Conservation (phyloP, 2,797 vertebrate species). For the Coreius guichenoti region DNA sequence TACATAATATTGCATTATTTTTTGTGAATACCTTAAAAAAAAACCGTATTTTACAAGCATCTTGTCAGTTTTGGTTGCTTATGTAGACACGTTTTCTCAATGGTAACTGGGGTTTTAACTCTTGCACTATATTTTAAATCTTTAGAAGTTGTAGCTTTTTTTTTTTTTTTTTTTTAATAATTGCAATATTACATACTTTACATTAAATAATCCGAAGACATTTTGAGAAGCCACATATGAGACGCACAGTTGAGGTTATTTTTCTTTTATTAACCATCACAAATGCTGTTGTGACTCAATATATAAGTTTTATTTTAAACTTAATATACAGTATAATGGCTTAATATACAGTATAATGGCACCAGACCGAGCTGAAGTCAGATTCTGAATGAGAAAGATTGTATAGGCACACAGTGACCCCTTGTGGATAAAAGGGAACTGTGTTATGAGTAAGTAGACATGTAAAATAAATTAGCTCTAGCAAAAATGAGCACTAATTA, state of each 20-base stretch:
- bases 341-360: neutral
- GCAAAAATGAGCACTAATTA: no score
- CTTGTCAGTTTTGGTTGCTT: neutral
- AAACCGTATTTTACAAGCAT: no score
- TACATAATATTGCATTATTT: neutral
- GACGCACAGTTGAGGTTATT: neutral
- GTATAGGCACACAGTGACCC: neutral
- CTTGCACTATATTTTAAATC: no score
- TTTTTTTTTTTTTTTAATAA: no score
- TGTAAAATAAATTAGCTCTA: no score
- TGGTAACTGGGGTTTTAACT: no score
- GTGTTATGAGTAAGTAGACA: neutral
- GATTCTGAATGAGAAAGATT: neutral
- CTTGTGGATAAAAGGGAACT: conserved; percentile 24
- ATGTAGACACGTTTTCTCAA: no score
- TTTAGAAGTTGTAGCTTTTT: no score
- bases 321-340: neutral
- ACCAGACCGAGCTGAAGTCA: neutral
- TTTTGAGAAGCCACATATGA: neutral
- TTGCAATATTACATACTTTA: no score
- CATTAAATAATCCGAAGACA: no score
- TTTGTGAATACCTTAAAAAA: neutral
- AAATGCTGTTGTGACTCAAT: neutral
- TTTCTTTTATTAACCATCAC: neutral
- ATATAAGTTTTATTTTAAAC: neutral